Percentiles rank a stretch among this genome's conserved stretches.
Evolutionary conservation across 2,797 vertebrate species (phyloP).

Genomic region (Danio aesculapii): DNA sequence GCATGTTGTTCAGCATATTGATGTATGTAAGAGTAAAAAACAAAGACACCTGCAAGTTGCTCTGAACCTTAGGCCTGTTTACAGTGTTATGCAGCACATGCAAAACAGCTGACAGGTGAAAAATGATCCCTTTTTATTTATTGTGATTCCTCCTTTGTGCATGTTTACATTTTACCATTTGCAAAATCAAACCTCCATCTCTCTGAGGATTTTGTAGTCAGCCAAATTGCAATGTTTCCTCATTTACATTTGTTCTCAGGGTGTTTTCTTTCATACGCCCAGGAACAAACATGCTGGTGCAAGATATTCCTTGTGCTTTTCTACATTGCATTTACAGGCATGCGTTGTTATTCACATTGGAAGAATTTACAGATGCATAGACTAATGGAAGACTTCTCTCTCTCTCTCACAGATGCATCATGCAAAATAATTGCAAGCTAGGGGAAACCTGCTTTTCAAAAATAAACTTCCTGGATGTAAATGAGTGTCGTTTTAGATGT

Average conservation of each 20-base stretch:
- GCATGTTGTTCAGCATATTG: not conserved
- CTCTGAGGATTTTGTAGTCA: not conserved
- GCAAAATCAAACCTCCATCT: not conserved
- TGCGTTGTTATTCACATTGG: not conserved
- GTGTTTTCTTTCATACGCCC: not conserved
- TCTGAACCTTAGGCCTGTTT: constrained; percentile 8
- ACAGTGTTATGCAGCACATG: not conserved
- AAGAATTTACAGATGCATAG: not conserved
- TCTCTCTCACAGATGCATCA: constrained; percentile 2
- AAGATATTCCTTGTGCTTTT: not conserved
- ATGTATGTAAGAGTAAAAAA: not conserved
- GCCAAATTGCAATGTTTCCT: constrained; percentile 3
- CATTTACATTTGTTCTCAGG: constrained; percentile 12
- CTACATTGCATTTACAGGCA: not conserved
- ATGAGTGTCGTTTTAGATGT: not conserved
- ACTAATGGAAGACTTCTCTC: not conserved
- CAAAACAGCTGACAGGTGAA: constrained; percentile 9
- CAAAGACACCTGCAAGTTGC: not conserved
- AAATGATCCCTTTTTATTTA: not conserved
- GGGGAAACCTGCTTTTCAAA: not conserved
- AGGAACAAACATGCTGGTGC: constrained; percentile 12
- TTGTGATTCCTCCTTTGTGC: not conserved
- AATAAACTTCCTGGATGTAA: constrained; percentile 4
- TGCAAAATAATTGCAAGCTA: constrained; percentile 6
- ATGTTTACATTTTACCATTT: constrained; percentile 13